Evolutionary conservation across 2,888 invertebrate species (phyloP), one percentile per base, ranked within the genome.

Genomic region (Mystacides longicornis): DNA sequence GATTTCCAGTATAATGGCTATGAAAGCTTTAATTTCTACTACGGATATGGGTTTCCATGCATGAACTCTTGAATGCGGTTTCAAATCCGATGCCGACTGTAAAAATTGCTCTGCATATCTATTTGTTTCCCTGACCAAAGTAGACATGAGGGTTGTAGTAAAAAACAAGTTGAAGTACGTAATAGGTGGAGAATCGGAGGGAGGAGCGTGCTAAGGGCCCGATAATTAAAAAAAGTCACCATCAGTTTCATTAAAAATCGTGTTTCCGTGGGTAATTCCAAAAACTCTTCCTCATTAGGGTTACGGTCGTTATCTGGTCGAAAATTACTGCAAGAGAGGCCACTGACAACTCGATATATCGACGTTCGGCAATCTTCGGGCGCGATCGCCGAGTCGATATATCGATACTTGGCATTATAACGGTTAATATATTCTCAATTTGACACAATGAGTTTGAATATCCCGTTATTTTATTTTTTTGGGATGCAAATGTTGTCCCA

Each of bases 1-100:
- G 59, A 60, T 60, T 58, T 61, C 62, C 19, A 62, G 53, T 55
- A 62, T 23, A 27, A 27, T 11, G 11, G 7, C 5, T 5, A 27
- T 11, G 11, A 27, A 27, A 7, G 27, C 27, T 11, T 27, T 27
- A 5, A 27, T 27, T 27, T 27, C 27, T 11, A 27, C 5, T 7
- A 27, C 7, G 11, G 27, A 7, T 7, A 27, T 27, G 27, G 27
- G 27, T 11, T 27, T 27, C 27, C 27, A 27, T 7, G 27, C 5
- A 7, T 27, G 5, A 11, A 27, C 27, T 7, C 27, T 5, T 11
- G 27, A 27, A 27, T 7, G 5, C 11, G 27, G 27, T 27, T 27
- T 27, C 27, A 27, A 27, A 11, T 27, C 11, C 11, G 27, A 11
- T 7, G 5, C 7, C 11, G 27, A 27, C 11, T 27, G 27, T 27